Conservation (phyloP, 2,797 vertebrate species). For the Siniperca obscura region DNA sequence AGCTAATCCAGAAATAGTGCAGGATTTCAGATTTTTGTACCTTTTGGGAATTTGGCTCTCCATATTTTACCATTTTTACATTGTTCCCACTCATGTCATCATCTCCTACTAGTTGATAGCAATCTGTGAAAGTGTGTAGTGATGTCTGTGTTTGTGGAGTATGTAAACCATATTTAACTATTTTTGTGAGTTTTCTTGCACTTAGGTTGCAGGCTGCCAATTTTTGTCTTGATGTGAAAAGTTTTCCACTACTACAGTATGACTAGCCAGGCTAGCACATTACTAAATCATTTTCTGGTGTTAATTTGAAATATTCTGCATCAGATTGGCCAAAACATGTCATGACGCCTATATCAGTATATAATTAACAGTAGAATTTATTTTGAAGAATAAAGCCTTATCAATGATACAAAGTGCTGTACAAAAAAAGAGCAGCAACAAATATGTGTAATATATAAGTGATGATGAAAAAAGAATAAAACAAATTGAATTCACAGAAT, state of each 20-base stretch:
- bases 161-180: neutral
- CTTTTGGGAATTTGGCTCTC: neutral
- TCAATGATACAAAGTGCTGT: neutral
- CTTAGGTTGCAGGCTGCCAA: neutral
- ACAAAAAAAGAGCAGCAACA: neutral
- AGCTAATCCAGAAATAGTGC: neutral
- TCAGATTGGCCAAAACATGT: neutral
- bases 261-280: neutral
- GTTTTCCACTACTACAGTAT: constrained; percentile 35
- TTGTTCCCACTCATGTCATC: neutral
- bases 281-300: neutral
- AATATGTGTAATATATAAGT: neutral
- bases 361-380: neutral
- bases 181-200: neutral
- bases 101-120: constrained; percentile 10
- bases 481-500: neutral
- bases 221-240: neutral
- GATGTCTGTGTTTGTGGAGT: constrained; percentile 38
- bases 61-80: constrained; percentile 2
- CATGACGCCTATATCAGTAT: neutral
- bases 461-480: neutral
- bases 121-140: constrained; percentile 24
- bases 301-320: neutral
- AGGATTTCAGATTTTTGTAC: neutral
- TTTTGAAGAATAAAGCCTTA: neutral